Conservation (phyloP, 2,888 invertebrate species). For the Acleris holmiana region DNA sequence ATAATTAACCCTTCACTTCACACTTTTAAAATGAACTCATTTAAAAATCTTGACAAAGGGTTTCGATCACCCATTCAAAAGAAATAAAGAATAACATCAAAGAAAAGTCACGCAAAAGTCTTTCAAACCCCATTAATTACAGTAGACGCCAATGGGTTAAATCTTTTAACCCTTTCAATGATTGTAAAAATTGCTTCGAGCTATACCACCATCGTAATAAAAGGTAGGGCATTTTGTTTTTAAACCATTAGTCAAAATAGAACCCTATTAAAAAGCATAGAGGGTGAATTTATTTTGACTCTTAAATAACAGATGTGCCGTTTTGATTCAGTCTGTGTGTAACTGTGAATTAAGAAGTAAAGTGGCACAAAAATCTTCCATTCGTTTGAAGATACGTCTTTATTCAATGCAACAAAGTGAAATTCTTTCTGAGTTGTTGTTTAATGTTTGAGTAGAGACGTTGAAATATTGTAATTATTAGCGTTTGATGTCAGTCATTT, state of each 20-base stretch:
- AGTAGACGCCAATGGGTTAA: constrained; percentile 72
- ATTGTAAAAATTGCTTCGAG: constrained; percentile 61
- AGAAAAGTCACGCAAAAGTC: constrained; percentile 57
- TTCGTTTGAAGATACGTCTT: not conserved
- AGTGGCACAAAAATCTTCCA: not conserved
- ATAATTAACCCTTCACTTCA: not conserved
- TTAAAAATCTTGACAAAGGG: constrained; percentile 1
- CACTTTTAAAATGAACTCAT: not conserved
- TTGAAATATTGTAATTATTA: constrained; percentile 79
- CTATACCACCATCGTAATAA: not conserved
- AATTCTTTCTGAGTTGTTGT: constrained; percentile 78
- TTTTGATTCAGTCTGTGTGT: no score
- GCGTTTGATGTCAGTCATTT: constrained; percentile 69
- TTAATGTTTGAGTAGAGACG: constrained; percentile 72
- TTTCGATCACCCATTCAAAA: constrained; percentile 37
- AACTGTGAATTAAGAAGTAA: not conserved
- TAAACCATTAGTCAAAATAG: no score
- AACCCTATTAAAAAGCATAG: no score
- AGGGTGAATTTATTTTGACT: no score
- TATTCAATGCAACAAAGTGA: constrained; percentile 57
- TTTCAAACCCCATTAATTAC: constrained; percentile 77
- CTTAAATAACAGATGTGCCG: no score
- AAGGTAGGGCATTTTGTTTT: no score
- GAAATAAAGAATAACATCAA: constrained; percentile 65
- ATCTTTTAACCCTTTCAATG: constrained; percentile 67